These are phyloP conservation scores for Thamnophis sirtalis DNA, from an alignment of 2,113 vertebrate genomes.

Conservation along the genomic window DNA sequence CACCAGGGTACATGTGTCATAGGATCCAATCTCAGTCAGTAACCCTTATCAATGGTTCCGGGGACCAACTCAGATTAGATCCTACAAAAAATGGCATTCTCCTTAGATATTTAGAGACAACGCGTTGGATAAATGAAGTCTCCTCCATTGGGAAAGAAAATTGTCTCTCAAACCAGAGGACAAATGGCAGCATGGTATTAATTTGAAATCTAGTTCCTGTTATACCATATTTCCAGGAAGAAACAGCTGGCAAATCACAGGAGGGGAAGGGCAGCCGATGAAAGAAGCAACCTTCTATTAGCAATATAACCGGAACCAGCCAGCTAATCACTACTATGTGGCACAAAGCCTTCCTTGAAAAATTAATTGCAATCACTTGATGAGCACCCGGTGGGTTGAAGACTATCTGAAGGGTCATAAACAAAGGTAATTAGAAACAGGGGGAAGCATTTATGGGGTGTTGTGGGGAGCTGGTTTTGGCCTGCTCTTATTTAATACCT, in stretches of 20 bases:
- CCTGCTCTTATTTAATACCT: conserved; percentile 61
- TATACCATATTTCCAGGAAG: background rate
- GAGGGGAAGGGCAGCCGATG: background rate
- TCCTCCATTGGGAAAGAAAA: background rate
- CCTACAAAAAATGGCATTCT: background rate
- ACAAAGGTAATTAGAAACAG: conserved; percentile 68
- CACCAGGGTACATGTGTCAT: too few species aligned
- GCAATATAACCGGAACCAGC: background rate
- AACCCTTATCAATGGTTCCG: background rate
- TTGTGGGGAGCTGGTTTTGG: conserved; percentile 60
- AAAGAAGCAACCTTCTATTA: background rate
- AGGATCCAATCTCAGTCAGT: too few species aligned
- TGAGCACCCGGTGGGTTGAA: conserved; percentile 49
- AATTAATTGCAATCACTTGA: conserved; percentile 60
- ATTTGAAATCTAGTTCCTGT: background rate
- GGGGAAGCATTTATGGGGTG: conserved; percentile 59
- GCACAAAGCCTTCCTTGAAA: conserved; percentile 7
- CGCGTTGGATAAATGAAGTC: background rate
- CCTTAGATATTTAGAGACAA: background rate
- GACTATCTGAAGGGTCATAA: conserved; percentile 58
- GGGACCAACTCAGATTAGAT: background rate
- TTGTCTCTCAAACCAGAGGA: background rate
- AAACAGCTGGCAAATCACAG: background rate
- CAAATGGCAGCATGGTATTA: background rate
- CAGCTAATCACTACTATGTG: conserved; percentile 1